phyloP scores from a whole-genome alignment of 2,888 invertebrate species.

The Drepanosiphum platanoidis region DNA sequence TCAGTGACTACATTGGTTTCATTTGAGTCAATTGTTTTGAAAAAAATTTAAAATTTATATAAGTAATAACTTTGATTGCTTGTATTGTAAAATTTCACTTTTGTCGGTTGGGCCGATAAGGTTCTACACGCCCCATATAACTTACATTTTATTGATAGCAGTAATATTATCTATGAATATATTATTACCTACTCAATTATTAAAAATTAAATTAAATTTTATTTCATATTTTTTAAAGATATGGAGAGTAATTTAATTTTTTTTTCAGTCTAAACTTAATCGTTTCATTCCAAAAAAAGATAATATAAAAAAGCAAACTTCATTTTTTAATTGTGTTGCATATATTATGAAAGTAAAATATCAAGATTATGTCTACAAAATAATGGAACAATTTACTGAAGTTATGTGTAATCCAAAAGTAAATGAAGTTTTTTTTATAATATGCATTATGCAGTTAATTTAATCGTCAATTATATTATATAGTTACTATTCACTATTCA shows the following conservation, averaged over 20 bases:
- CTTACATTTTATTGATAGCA: too few relatives aligned
- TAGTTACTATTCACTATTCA: too few relatives aligned
- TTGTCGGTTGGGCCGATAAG: too few relatives aligned
- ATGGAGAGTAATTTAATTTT: not conserved
- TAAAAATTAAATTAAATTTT: too few relatives aligned
- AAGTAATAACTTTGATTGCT: too few relatives aligned
- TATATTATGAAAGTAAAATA: slow-evolving; percentile 61
- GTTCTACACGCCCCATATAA: too few relatives aligned
- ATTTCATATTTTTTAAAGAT: not conserved
- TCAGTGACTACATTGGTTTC: too few relatives aligned
- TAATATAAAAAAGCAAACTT: slow-evolving; percentile 48
- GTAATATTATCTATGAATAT: too few relatives aligned
- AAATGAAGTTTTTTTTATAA: not conserved
- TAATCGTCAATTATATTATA: not conserved
- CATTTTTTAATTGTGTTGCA: slow-evolving; percentile 56
- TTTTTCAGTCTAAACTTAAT: slow-evolving; percentile 37
- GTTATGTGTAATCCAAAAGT: slow-evolving; percentile 57
- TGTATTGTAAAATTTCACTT: too few relatives aligned
- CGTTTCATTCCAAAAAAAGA: slow-evolving; percentile 58
- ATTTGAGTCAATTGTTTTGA: too few relatives aligned
- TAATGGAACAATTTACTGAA: slow-evolving; percentile 41
- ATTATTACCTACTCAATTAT: not conserved
- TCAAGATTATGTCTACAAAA: slow-evolving; percentile 51
- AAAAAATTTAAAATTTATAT: too few relatives aligned
- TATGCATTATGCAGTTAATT: not conserved